Base-by-base conservation (phyloP, 2,797 vertebrate genomes). In the Huso huso region DNA sequence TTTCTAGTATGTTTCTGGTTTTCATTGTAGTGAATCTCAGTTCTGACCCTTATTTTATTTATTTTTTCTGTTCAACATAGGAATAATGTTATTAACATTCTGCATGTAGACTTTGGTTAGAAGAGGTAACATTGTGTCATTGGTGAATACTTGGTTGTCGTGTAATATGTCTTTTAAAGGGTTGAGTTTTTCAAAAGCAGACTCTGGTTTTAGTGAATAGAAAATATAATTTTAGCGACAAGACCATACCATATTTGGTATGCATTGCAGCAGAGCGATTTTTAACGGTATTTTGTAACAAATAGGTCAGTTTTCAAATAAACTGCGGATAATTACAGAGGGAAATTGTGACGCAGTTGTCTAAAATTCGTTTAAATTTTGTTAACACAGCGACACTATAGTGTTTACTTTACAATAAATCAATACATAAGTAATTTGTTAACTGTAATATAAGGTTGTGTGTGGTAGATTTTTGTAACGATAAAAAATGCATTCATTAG, bases 321-420 rank as follows among this genome's bases (percentile, higher is more conserved):
- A 83, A 71, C 81, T 85, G 84, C 84, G 79, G 80, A 84, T 80
- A 82, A 76, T 79, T 76, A 77, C 69, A 82, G 84, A 77, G 74
- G 85, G 85, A 88, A 84, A 89, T 88, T 89, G 89, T 92, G 90
- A 92, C 90, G 90, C 90, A 92, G 90, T 92, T 92, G 76, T 81
- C 77, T 86, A 86, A 84, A 86, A 87, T 81, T 78, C 55, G 61
- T 62, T 65, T 69, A 85, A 78, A 75, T 49, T 48, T 66, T 37
- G 37, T 5, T 5, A 37, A 37, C 37, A 37, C 37, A 37, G 37
- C 37, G 37, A 37, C 37, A 5, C 37, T 37, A 37, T 37, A 37
- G 37, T 37, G 37, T 37, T 37, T 37, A 37, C 23, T 37, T 37
- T 37, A 37, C 37, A 37, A 5, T 37, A 37, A 37, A 37, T 37